phyloP scores from a whole-genome alignment of 2,113 vertebrate species.

The Clarias gariepinus region DNA sequence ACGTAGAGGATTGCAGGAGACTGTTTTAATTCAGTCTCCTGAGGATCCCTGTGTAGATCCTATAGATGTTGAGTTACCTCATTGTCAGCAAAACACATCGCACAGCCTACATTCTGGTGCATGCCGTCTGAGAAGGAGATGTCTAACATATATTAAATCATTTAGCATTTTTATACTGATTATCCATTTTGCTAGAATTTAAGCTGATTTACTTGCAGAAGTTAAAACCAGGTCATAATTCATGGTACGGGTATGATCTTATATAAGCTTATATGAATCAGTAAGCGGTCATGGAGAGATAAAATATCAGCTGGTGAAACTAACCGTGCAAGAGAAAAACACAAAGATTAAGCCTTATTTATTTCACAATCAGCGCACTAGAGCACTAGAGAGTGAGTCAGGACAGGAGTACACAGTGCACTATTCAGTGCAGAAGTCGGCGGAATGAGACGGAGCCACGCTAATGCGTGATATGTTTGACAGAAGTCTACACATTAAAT shows the following conservation, averaged over 20 bases:
- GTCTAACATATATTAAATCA: neutral
- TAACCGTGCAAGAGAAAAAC: neutral
- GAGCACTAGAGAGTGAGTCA: neutral
- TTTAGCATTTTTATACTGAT: neutral
- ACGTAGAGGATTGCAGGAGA: slow-evolving; percentile 45
- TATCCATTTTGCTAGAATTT: neutral
- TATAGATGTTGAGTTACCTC: slow-evolving; percentile 41
- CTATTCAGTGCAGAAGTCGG: neutral
- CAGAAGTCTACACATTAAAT: neutral
- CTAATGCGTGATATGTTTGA: neutral
- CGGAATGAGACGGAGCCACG: neutral
- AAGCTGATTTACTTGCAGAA: neutral
- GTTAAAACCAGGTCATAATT: neutral
- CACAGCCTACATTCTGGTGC: slow-evolving; percentile 12
- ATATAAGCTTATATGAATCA: neutral
- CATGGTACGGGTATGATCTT: too few relatives aligned
- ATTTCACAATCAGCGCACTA: neutral
- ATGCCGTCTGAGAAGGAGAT: neutral
- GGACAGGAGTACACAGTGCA: neutral
- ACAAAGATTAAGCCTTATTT: neutral
- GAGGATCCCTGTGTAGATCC: slow-evolving; percentile 47
- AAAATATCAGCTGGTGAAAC: neutral
- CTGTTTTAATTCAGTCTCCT: slow-evolving; percentile 51
- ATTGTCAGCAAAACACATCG: slow-evolving; percentile 15
- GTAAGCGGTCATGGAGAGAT: neutral